Percentiles rank a stretch among this genome's conserved stretches.
phyloP scores from a whole-genome alignment of 2,113 vertebrate genomes.

The Tragelaphus imberbis region DNA sequence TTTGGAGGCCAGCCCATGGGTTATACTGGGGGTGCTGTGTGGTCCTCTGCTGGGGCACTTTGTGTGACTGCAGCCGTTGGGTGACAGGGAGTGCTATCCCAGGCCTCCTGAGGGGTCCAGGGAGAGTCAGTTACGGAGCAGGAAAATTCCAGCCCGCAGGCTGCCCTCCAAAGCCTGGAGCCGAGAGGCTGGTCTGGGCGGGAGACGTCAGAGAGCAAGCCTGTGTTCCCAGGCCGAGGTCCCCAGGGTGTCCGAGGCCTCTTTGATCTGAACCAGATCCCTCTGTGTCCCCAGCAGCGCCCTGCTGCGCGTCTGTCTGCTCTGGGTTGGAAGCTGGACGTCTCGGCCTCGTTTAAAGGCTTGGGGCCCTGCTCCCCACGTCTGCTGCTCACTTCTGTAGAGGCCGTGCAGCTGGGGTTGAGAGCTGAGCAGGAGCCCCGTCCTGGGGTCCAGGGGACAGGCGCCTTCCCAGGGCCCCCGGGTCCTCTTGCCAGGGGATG shows the following conservation, averaged over 20 bases:
- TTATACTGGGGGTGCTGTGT: neutral
- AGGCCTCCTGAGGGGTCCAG: neutral
- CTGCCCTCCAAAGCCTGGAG: neutral
- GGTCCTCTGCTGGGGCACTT: neutral
- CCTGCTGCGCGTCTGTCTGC: neutral
- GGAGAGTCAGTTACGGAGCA: neutral
- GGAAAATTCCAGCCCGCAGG: neutral
- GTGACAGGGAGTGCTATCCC: neutral
- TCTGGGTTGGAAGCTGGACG: neutral
- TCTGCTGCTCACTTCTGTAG: neutral
- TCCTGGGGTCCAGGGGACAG: fast-evolving
- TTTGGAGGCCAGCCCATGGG: neutral
- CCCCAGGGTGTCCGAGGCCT: fast-evolving
- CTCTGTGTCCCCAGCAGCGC: neutral
- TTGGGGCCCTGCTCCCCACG: neutral
- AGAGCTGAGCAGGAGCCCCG: neutral
- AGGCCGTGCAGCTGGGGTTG: fast-evolving
- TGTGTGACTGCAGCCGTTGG: neutral
- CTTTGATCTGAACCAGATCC: neutral
- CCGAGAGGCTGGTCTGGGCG: neutral
- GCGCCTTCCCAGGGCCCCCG: neutral
- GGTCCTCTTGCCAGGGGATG: neutral
- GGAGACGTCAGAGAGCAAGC: fast-evolving
- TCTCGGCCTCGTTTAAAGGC: neutral
- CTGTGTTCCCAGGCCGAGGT: neutral